Percentiles rank a stretch among this genome's conserved stretches.
Conservation (phyloP, 2,113 vertebrate genomes). For the Synchiropus splendidus region DNA sequence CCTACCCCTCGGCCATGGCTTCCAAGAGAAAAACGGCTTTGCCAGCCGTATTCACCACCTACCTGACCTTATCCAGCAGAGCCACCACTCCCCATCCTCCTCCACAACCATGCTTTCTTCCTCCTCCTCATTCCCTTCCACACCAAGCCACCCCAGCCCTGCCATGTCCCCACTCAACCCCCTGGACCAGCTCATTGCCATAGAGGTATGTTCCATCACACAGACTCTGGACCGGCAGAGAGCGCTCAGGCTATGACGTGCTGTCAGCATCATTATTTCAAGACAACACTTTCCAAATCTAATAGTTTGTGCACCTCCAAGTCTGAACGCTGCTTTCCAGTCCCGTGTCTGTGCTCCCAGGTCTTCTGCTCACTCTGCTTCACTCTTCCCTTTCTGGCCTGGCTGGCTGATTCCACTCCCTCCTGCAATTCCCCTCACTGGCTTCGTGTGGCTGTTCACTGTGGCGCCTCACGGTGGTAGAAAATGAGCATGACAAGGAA, state of each 20-base stretch:
- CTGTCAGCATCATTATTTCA: neutral
- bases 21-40: constrained; percentile 95
- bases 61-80: constrained; percentile 99
- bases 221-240: neutral
- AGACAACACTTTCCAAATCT: neutral
- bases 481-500: constrained; percentile 2
- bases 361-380: constrained; percentile 15
- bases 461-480: constrained; percentile 36
- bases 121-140: constrained; percentile 76
- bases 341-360: constrained; percentile 19
- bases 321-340: constrained; percentile 15
- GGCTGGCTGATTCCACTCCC: constrained; percentile 57
- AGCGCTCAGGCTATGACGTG: constrained; percentile 9
- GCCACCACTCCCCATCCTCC: constrained; percentile 85
- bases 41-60: constrained; percentile 92
- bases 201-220: constrained; percentile 82
- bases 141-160: constrained; percentile 92
- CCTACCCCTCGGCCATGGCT: constrained; percentile 13
- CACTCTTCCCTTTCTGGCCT: constrained; percentile 62
- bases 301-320: neutral
- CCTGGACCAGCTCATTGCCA: constrained; percentile 85
- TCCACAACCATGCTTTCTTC: constrained; percentile 64
- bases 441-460: constrained; percentile 20
- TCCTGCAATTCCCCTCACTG: neutral
- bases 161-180: constrained; percentile 92